Conservation (phyloP, 2,888 invertebrate genomes). For the Mystacides longicornis region DNA sequence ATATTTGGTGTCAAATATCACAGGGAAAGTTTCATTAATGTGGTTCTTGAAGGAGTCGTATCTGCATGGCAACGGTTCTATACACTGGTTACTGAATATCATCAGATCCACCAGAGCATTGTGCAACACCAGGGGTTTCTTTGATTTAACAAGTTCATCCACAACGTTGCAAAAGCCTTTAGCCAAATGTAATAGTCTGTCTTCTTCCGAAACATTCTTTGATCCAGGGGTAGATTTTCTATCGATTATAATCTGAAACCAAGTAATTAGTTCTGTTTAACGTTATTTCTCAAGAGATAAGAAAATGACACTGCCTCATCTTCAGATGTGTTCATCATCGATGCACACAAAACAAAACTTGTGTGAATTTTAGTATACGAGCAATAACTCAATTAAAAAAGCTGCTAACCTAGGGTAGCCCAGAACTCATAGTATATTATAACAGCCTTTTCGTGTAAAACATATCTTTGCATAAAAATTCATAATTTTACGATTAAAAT, state of each 20-base stretch:
- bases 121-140: constrained; percentile 71
- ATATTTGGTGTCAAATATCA: constrained; percentile 66
- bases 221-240: not conserved
- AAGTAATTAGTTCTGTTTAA: no score
- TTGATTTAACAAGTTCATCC: constrained; percentile 46
- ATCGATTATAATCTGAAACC: no score
- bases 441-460: no score
- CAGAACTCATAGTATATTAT: no score
- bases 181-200: constrained; percentile 3
- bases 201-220: not conserved
- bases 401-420: no score
- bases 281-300: no score
- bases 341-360: no score
- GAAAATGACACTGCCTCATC: not conserved
- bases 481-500: no score
- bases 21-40: constrained; percentile 55
- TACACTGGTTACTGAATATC: constrained; percentile 64
- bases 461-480: no score
- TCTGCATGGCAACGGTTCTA: constrained; percentile 57
- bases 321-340: no score
- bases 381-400: no score
- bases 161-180: constrained; percentile 62
- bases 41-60: constrained; percentile 59
- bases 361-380: no score
- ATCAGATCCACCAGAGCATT: constrained; percentile 65